Evolutionary conservation across 2,888 invertebrate species (phyloP).

Genomic region (Ectemnius cavifrons): DNA sequence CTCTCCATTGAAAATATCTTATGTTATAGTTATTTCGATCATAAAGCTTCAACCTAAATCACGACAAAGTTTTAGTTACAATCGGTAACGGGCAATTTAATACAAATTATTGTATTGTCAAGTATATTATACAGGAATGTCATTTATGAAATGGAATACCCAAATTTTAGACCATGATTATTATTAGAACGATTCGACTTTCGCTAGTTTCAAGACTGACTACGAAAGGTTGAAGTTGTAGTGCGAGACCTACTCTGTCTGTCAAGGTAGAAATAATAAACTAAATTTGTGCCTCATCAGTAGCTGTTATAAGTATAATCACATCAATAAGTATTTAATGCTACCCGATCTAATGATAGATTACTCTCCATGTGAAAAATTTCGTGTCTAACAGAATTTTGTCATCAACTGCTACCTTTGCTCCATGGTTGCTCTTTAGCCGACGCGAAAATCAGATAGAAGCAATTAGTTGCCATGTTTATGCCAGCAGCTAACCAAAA

Average conservation of each 20-base stretch:
- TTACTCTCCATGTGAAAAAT: constrained; percentile 61
- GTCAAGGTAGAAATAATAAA: background rate
- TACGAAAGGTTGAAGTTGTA: background rate
- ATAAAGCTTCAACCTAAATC: background rate
- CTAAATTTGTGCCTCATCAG: constrained; percentile 29
- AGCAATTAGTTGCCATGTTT: constrained; percentile 86
- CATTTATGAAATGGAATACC: constrained; percentile 14
- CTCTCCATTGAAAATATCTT: too few relatives aligned
- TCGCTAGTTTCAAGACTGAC: too few relatives aligned
- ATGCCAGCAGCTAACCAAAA: constrained; percentile 90
- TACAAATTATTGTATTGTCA: constrained; percentile 35
- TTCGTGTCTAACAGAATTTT: constrained; percentile 58
- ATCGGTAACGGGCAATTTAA: too few relatives aligned
- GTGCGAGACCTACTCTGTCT: background rate
- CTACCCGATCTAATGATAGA: constrained; percentile 65
- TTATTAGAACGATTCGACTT: background rate
- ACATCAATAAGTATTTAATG: constrained; percentile 60
- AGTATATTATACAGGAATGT: constrained; percentile 35
- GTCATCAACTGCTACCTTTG: constrained; percentile 74
- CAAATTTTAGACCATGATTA: background rate
- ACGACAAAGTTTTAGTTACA: background rate
- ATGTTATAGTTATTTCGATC: background rate
- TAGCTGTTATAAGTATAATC: background rate
- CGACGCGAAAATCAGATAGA: constrained; percentile 89
- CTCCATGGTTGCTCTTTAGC: constrained; percentile 87